A percentile compares a stretch with the other conserved stretches of the same genome.
phyloP scores from a whole-genome alignment of 2,888 invertebrate species.

The Ariolimax columbianus region DNA sequence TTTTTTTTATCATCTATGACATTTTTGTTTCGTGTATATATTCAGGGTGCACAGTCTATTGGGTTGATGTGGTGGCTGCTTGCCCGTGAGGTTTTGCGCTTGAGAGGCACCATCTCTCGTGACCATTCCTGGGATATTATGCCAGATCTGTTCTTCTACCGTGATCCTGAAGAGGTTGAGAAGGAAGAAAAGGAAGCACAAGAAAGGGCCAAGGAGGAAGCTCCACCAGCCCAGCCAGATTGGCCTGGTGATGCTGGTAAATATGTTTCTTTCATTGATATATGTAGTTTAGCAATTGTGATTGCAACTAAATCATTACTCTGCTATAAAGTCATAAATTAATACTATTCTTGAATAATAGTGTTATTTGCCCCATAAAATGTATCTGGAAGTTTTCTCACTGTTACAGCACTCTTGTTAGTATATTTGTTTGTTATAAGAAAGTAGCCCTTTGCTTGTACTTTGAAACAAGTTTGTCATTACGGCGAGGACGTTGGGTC shows the following conservation, averaged over 20 bases:
- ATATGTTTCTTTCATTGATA: neutral
- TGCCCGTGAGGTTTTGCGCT: constrained; percentile 94
- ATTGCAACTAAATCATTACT: too few species aligned
- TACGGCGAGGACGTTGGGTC: too few species aligned
- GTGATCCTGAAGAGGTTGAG: constrained; percentile 97
- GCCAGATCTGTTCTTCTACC: constrained; percentile 99
- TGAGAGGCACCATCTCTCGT: constrained; percentile 94
- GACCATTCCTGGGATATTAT: constrained; percentile 98
- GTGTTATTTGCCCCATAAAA: too few species aligned
- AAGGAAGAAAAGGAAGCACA: constrained; percentile 89
- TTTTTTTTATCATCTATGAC: too few species aligned
- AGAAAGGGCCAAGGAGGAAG: constrained; percentile 69
- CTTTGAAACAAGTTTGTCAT: too few species aligned
- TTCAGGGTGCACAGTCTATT: constrained; percentile 91
- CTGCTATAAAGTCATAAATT: too few species aligned
- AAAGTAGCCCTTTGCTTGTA: too few species aligned
- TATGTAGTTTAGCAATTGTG: too few species aligned
- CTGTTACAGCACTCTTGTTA: too few species aligned
- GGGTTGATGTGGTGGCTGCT: constrained; percentile 99
- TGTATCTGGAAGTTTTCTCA: too few species aligned
- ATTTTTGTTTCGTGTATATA: neutral
- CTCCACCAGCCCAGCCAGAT: constrained; percentile 59
- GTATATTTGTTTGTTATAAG: too few species aligned
- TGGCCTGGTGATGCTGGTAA: constrained; percentile 62
- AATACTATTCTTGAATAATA: too few species aligned